Evolutionary conservation across 2,113 vertebrate genomes (phyloP).

Genomic region (Xiphorhynchus elegans): DNA sequence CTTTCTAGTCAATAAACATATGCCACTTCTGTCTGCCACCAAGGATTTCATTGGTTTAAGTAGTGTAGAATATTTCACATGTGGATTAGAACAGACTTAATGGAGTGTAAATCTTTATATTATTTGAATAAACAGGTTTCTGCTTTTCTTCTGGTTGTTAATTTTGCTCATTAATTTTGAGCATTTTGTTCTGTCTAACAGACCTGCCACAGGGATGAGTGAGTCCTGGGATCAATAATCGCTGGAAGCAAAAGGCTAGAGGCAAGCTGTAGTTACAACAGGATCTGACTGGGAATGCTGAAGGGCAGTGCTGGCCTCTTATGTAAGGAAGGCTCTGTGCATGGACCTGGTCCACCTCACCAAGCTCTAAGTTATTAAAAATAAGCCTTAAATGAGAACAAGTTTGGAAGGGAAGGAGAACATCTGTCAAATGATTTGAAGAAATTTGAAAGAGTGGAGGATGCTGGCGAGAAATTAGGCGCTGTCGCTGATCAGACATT

Average conservation of each 20-base stretch:
- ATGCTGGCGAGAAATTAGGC: neutral
- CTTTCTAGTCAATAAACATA: neutral
- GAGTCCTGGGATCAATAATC: neutral
- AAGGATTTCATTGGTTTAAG: neutral
- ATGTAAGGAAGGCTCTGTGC: accelerated
- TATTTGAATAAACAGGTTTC: neutral
- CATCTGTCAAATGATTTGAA: neutral
- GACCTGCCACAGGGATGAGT: neutral
- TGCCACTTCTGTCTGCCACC: conserved; percentile 9
- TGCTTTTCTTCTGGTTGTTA: neutral
- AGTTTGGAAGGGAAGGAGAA: neutral
- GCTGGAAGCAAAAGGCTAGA: neutral
- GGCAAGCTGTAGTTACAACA: neutral
- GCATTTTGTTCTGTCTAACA: neutral
- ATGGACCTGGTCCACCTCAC: neutral
- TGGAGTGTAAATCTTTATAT: neutral
- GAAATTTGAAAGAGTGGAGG: neutral
- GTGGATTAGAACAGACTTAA: neutral
- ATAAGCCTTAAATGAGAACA: neutral
- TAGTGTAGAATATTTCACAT: neutral
- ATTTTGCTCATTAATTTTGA: neutral
- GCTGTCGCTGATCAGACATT: neutral
- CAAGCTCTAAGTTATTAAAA: neutral
- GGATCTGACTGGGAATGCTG: neutral
- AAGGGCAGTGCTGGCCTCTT: neutral